Base-by-base conservation (phyloP, 1,140 invertebrate species). In the Anoplolepis gracilipes region DNA sequence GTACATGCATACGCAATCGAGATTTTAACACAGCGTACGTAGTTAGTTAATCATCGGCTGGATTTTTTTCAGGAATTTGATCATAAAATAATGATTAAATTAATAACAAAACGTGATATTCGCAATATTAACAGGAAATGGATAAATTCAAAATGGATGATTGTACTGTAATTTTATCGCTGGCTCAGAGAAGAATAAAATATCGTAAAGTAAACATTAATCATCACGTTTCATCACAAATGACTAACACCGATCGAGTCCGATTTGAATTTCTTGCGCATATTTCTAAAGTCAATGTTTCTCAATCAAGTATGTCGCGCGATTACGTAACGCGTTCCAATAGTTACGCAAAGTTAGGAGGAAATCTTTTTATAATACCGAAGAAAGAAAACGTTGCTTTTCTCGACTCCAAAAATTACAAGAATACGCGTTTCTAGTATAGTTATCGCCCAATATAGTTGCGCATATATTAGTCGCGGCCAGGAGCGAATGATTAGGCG, bases 11-110 rank as follows among this genome's bases (percentile, higher is more conserved):
- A 53, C n/a, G 25, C 25, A 7, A 33, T 77, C 19, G n/a, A n/a
- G 11, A 36, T 13, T 25, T 30, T n/a, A n/a, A n/a, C n/a, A n/a
- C 39, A 11, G 39, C 10, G 8, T 39, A 39, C n/a, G 13, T n/a
- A n/a, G n/a, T n/a, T n/a, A n/a, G 69, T 33, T 19, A 22, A 72
- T 30, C 13, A 16, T n/a, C 39, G 82, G 85, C 75, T 75, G 65
- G 76, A 72, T 64, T 64, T 30, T 62, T 61, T 62, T 62, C 30
- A 1, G 8, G 19, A 5, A 30, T 64, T 33, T 1, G 13, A n/a
- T 19, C 28, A 11, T 13, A 19, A 36, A 19, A 49, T 11, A 64
- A 33, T 11, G 59, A 33, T 46, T 7, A 42, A n/a, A 61, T 42
- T 67, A 8, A 53, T 65, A 64, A 77, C 30, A 2, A 28, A 16